phyloP scores from a whole-genome alignment of 2,797 vertebrate genomes.

The Hypotaenidia okinawae region DNA sequence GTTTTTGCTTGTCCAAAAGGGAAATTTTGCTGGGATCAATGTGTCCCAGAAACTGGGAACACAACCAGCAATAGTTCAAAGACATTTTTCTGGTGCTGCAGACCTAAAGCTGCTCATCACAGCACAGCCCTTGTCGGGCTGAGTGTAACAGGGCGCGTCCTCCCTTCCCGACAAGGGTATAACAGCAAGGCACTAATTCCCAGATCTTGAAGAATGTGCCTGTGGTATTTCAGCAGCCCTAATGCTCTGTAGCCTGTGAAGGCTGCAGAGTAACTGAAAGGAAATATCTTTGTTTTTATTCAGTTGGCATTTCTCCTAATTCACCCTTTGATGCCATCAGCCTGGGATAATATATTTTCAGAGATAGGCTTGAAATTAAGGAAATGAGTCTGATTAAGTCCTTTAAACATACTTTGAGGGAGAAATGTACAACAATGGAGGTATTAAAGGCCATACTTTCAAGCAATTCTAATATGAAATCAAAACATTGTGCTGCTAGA shows the following conservation, averaged over 20 bases:
- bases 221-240: conserved; percentile 35
- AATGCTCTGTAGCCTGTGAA: conserved; percentile 53
- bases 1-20: not conserved
- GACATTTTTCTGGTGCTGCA: not conserved
- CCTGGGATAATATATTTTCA: conserved; percentile 59
- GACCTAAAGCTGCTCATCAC: not conserved
- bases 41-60: not conserved
- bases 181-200: not conserved
- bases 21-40: not conserved
- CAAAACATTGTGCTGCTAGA: not conserved
- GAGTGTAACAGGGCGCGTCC: not conserved
- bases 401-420: conserved; percentile 45
- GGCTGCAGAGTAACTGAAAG: conserved; percentile 49
- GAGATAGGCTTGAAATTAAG: conserved; percentile 61
- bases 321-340: conserved; percentile 68
- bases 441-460: conserved; percentile 47
- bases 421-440: conserved; percentile 54
- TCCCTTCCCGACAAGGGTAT: not conserved
- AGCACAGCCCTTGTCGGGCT: not conserved
- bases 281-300: conserved; percentile 68
- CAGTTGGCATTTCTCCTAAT: conserved; percentile 63
- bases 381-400: conserved; percentile 61
- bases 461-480: conserved; percentile 51
- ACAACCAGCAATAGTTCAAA: conserved; percentile 17
- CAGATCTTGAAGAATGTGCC: conserved; percentile 49